Base-by-base conservation (phyloP, 2,888 invertebrate genomes). In the Platycheirus rosarum region DNA sequence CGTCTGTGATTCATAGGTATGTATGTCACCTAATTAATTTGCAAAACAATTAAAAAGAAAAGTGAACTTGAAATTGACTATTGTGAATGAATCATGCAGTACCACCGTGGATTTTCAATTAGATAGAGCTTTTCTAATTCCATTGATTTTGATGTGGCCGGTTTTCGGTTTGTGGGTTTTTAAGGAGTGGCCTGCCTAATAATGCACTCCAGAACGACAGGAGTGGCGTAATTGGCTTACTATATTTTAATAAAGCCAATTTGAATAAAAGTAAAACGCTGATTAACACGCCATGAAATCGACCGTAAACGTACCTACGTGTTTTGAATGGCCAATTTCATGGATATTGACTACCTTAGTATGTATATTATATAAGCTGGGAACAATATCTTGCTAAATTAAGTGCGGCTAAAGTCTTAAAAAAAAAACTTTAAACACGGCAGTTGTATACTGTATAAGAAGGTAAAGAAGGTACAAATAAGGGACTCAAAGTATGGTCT, bases 211-310 rank as follows among this genome's bases (percentile, higher is more conserved):
- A 53, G 4, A 37, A 14, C 23, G 13, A 3, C 8, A 49, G 71
- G 42, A 55, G 73, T 60, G 60, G 32, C 79, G 55, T 71, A 71
- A 82, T 71, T 68, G 68, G 68, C 65, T 53, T 63, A 26, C 46
- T 62, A 55, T 68, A 49, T 82, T 77, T 32, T 73, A 73, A 77
- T 71, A 77, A 44, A 62, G 62, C 44, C 76, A 68, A 82, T 82
- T 82, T 82, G 68, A 82, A 82, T 82, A 77, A 82, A 71, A 71
- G 71, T 77, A 63, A 71, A 82, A 77, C 68, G 82, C 77, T 73
- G 68, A 68, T 82, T 82, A 82, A 77, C 82, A 82, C 82, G 82
- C 82, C 63, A 82, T 77, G 77, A 82, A 82, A 82, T 77, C 71
- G 76, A 71, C 80, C 62, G 62, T 77, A 73, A 68, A 68, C 46